phyloP scores from a whole-genome alignment of 2,888 invertebrate species.

The Unio delphinus region DNA sequence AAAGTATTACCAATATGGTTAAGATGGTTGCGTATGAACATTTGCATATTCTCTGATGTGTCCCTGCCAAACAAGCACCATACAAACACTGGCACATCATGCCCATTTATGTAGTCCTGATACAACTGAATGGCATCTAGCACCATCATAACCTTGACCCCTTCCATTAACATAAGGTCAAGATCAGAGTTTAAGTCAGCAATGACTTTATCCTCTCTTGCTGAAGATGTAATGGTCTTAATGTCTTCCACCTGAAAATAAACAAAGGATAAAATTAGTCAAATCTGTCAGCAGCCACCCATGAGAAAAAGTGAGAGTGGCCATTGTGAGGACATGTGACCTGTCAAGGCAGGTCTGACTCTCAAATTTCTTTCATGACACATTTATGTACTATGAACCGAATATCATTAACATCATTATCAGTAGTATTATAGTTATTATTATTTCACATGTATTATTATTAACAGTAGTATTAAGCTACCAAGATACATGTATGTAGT shows the following conservation, averaged over 20 bases:
- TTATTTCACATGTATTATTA: too few species aligned
- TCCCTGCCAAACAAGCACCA: constrained; percentile 72
- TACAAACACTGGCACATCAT: constrained; percentile 70
- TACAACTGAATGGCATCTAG: constrained; percentile 67
- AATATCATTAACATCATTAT: too few species aligned
- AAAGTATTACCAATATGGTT: constrained; percentile 70
- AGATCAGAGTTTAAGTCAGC: constrained; percentile 61
- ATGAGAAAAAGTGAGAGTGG: too few species aligned
- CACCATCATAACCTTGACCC: constrained; percentile 72
- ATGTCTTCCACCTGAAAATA: constrained; percentile 51
- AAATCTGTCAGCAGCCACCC: too few species aligned
- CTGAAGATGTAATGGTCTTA: constrained; percentile 35
- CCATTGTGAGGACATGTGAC: too few species aligned
- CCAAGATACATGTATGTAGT: too few species aligned
- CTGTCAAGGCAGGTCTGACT: too few species aligned
- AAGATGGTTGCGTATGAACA: constrained; percentile 71
- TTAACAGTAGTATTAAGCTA: too few species aligned
- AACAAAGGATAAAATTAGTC: too few species aligned
- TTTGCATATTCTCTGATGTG: constrained; percentile 65
- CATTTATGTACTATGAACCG: too few species aligned
- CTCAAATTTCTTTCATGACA: too few species aligned
- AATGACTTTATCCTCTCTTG: constrained; percentile 44
- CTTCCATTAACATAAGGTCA: constrained; percentile 70
- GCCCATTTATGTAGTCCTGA: constrained; percentile 53
- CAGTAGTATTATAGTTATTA: too few species aligned